Base-by-base conservation (phyloP, 1,140 invertebrate species). In the Macrostomum lignano region DNA sequence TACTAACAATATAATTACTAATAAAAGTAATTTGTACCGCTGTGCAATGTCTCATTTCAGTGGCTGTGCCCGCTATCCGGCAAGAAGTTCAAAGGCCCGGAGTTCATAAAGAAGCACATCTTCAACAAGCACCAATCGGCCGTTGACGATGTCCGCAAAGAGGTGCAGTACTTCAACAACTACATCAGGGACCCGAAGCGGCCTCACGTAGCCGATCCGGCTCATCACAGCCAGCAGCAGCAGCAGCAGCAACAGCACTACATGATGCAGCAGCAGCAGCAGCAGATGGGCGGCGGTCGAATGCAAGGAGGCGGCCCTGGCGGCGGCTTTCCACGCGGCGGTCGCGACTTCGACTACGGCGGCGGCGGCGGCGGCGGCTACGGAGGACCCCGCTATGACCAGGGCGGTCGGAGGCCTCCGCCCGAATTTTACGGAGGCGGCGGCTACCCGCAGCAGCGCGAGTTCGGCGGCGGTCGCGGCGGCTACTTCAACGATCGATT, bases 71-170 rank as follows among this genome's bases (percentile, higher is more conserved):
- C 88, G 0, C 60, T 98, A 1, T 91, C 81, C 37, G 86, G 86
- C 0, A 98, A 98, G 51, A 96, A 96, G 51, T 98, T 98, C 55
- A 96, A 94, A 56, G 88, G 84, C 0, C 82, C 88, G 1, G 86
- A 96, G 48, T 98, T 93, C 60, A 84, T 98, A 7, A 69, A 79
- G 21, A 98, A 98, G 51, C 88, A 98, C 51, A 88, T 98, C 28
- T 75, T 82, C 41, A 93, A 91, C 50, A 96, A 96, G 47, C 84
- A 94, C 49, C 68, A 55, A 0, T 86, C 96, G 44, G 91, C 93
- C 59, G 70, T 96, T 13, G 76, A 88, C 13, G 81, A 94, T 58
- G 32, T 33, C 17, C 84, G 93, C 0, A 76, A 75, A 41, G 78
- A 81, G 45, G 84, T 94, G 60, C 81, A 69, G 41, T 96, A 82